Conservation (phyloP, 2,888 invertebrate species). For the Ophion slaviceki region DNA sequence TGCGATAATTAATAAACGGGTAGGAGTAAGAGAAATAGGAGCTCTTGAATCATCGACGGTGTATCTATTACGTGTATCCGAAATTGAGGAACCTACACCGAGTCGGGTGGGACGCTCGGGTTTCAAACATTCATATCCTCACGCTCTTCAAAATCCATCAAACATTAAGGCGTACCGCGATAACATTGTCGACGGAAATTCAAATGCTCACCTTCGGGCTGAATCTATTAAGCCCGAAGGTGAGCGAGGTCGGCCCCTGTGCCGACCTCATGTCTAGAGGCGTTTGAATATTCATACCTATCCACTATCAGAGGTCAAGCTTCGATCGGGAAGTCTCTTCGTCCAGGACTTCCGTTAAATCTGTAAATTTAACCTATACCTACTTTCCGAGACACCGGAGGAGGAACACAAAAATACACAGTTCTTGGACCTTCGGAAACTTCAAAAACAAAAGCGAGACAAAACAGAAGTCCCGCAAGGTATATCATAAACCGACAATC, state of each 20-base stretch:
- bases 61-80: slow-evolving; percentile 4
- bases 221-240: too few species aligned
- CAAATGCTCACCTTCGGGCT: slow-evolving; percentile 8
- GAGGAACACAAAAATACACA: background rate
- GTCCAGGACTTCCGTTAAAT: background rate
- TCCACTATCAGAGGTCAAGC: slow-evolving; percentile 29
- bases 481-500: slow-evolving; percentile 26
- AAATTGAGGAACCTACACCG: slow-evolving; percentile 4
- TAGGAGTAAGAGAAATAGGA: background rate
- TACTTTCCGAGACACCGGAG: background rate
- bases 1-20: background rate
- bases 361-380: background rate
- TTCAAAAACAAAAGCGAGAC: background rate
- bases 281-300: slow-evolving; percentile 46
- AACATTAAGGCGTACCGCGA: slow-evolving; percentile 7
- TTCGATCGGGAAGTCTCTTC: slow-evolving; percentile 45
- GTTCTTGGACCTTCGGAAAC: slow-evolving; percentile 10
- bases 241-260: too few species aligned
- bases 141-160: slow-evolving; percentile 37
- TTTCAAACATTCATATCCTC: background rate
- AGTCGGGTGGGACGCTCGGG: background rate
- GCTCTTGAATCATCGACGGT: slow-evolving; percentile 13
- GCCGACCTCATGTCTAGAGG: slow-evolving; percentile 1
- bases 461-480: slow-evolving; percentile 26
- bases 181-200: slow-evolving; percentile 31